Evolutionary conservation across 2,797 vertebrate species (phyloP).

Genomic region (Microctenopoma stevenorrisi): DNA sequence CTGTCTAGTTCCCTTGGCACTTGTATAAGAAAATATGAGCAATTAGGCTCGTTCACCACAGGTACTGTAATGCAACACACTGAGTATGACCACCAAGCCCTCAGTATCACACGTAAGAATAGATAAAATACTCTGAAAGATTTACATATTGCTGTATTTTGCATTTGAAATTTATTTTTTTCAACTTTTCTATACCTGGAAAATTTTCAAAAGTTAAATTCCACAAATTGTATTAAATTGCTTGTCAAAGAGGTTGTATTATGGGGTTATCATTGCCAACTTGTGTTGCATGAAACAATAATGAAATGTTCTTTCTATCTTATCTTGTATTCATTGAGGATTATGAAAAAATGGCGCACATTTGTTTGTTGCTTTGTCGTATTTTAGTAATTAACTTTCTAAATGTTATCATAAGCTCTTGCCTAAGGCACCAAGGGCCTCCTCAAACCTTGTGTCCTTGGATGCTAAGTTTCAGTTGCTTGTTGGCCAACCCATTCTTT

Average conservation of each 20-base stretch:
- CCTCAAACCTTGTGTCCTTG: background rate
- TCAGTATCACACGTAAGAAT: background rate
- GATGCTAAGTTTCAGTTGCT: slow-evolving; percentile 3
- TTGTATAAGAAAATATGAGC: slow-evolving; percentile 36
- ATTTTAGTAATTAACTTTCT: background rate
- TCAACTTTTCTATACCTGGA: slow-evolving; percentile 5
- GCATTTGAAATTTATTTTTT: background rate
- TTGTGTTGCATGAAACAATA: background rate
- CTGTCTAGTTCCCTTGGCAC: slow-evolving; percentile 34
- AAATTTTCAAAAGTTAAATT: slow-evolving; percentile 8
- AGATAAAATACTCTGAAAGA: slow-evolving; percentile 38
- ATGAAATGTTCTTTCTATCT: background rate
- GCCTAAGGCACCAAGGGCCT: background rate
- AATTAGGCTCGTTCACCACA: slow-evolving; percentile 42
- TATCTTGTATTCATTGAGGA: background rate
- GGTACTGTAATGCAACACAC: slow-evolving; percentile 41
- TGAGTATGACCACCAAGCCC: slow-evolving; percentile 21
- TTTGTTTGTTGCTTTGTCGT: background rate
- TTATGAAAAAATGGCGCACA: background rate
- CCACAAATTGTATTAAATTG: slow-evolving; percentile 45
- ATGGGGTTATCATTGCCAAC: slow-evolving; percentile 10
- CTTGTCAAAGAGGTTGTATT: slow-evolving; percentile 47
- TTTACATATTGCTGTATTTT: slow-evolving; percentile 34
- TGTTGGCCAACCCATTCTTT: slow-evolving; percentile 12
- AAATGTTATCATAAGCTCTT: background rate